Percentiles rank a stretch among this genome's conserved stretches.
Evolutionary conservation across 2,888 invertebrate species (phyloP).

Genomic region (Tubulanus polymorphus): DNA sequence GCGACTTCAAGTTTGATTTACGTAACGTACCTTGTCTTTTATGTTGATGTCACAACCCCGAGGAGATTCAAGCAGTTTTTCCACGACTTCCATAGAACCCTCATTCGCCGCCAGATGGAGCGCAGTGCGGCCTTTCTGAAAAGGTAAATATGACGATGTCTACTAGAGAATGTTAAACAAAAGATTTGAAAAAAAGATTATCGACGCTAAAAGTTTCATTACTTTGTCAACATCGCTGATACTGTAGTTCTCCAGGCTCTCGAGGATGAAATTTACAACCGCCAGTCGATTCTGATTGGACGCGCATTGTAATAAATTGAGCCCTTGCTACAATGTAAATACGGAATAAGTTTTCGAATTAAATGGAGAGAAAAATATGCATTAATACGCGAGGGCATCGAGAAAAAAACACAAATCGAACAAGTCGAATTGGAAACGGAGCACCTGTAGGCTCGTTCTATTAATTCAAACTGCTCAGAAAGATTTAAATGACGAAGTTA

Average conservation of each 20-base stretch:
- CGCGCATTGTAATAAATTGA: constrained; percentile 71
- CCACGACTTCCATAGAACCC: constrained; percentile 66
- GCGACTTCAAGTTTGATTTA: too few relatives aligned
- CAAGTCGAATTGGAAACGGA: too few relatives aligned
- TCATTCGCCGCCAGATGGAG: constrained; percentile 72
- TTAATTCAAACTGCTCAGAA: too few relatives aligned
- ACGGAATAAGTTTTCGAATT: neutral
- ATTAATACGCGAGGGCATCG: too few relatives aligned
- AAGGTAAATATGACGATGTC: too few relatives aligned
- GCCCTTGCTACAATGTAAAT: constrained; percentile 43
- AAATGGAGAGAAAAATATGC: neutral
- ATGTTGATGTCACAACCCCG: constrained; percentile 66
- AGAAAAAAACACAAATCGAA: too few relatives aligned
- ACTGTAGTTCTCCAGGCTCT: constrained; percentile 60
- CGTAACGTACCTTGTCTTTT: constrained; percentile 70
- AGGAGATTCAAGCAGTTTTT: constrained; percentile 57
- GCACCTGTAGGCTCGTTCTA: too few relatives aligned
- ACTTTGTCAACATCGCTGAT: constrained; percentile 64
- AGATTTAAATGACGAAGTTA: too few relatives aligned
- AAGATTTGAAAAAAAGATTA: too few relatives aligned
- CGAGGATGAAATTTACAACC: constrained; percentile 65
- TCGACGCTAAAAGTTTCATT: too few relatives aligned
- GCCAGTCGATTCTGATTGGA: constrained; percentile 66
- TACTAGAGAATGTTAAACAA: too few relatives aligned
- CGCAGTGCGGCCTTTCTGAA: constrained; percentile 65